phyloP scores from a whole-genome alignment of 2,888 invertebrate species.

The Abrostola triplasia region DNA sequence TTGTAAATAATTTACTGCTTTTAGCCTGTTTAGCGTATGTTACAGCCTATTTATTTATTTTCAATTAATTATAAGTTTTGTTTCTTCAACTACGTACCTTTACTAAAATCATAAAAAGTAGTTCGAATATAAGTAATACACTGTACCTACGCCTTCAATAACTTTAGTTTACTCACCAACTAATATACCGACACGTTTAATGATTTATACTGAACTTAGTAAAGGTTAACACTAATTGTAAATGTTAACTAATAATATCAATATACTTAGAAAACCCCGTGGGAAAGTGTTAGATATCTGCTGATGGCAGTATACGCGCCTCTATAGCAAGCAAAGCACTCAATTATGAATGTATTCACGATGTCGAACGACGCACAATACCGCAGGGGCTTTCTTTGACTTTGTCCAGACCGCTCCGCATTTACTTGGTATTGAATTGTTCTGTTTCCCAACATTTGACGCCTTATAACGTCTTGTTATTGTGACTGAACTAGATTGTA shows the following conservation, averaged over 20 bases:
- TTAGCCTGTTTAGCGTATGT: too few species aligned
- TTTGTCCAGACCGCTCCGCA: constrained; percentile 3
- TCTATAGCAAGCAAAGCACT: constrained; percentile 15
- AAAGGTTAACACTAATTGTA: not conserved
- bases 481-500: not conserved
- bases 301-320: constrained; percentile 3
- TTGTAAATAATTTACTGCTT: too few species aligned
- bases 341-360: constrained; percentile 16
- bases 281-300: constrained; percentile 12
- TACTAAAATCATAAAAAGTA: too few species aligned
- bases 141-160: too few species aligned
- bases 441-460: not conserved
- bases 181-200: too few species aligned
- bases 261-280: constrained; percentile 10
- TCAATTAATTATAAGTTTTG: too few species aligned
- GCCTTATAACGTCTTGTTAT: constrained; percentile 2
- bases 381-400: constrained; percentile 28
- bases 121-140: too few species aligned
- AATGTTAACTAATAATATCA: not conserved
- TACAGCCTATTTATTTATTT: too few species aligned
- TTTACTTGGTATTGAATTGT: constrained; percentile 12
- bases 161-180: too few species aligned
- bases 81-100: too few species aligned
- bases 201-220: too few species aligned
- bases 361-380: constrained; percentile 9